These are phyloP conservation scores for Borostomias antarcticus DNA, from an alignment of 2,797 vertebrate species.

Conservation along the genomic window DNA sequence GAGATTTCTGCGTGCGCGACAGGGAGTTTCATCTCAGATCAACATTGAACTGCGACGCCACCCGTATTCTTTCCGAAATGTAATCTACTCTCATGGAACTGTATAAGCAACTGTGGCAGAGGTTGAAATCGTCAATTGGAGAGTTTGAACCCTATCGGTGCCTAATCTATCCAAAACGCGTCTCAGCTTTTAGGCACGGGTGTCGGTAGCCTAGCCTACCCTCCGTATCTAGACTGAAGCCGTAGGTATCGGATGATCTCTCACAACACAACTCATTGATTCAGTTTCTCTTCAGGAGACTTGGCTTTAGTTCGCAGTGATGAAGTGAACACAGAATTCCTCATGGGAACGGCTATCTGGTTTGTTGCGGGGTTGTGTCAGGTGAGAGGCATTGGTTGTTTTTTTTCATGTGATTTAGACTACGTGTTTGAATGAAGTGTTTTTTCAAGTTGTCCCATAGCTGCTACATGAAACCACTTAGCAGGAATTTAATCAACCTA, in stretches of 20 bases:
- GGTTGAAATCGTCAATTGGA: neutral
- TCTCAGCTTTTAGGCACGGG: neutral
- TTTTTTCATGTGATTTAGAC: no score
- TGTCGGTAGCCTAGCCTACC: neutral
- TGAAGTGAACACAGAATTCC: constrained; percentile 34
- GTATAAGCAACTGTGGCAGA: neutral
- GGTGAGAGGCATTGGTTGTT: constrained; percentile 49
- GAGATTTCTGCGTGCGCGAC: constrained; percentile 3
- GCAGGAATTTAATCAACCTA: neutral
- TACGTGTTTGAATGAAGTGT: no score
- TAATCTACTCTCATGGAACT: neutral
- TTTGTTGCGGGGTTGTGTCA: constrained; percentile 61
- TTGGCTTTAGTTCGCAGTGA: no score
- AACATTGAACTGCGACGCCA: neutral
- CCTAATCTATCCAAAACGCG: neutral
- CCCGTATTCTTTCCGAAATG: neutral
- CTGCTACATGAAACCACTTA: no score
- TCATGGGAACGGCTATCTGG: constrained; percentile 58
- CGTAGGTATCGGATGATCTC: no score
- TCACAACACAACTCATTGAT: no score
- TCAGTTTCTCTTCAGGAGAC: no score
- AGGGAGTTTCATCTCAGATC: neutral
- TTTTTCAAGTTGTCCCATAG: neutral
- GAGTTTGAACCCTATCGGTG: neutral
- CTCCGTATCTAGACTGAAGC: neutral